These are phyloP conservation scores for Pangasius sanitwongsei DNA, from an alignment of 2,797 vertebrate genomes.

Conservation along the genomic window DNA sequence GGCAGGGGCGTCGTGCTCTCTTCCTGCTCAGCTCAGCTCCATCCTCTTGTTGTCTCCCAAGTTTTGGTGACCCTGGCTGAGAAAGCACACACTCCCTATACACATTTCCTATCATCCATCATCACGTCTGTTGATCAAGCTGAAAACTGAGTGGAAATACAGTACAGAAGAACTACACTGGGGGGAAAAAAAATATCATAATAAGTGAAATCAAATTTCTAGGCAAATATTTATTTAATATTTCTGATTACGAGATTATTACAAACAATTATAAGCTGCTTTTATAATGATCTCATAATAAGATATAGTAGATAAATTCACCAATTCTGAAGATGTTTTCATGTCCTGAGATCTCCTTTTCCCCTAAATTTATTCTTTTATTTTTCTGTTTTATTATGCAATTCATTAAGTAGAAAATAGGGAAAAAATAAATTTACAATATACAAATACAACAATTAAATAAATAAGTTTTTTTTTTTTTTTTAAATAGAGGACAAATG, in stretches of 20 bases:
- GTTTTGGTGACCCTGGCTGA: constrained; percentile 22
- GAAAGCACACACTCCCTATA: constrained; percentile 15
- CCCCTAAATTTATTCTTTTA: background rate
- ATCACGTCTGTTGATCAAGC: constrained; percentile 8
- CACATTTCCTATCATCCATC: constrained; percentile 8
- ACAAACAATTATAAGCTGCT: background rate
- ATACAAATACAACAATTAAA: background rate
- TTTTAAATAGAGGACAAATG: background rate
- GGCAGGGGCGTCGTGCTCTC: constrained; percentile 20
- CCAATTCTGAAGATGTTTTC: background rate
- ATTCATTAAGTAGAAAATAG: too few species aligned
- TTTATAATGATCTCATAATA: background rate
- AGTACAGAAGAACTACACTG: background rate
- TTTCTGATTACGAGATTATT: background rate
- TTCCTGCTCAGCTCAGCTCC: constrained; percentile 35
- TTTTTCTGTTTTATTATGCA: background rate
- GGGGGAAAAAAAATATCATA: background rate
- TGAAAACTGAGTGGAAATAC: background rate
- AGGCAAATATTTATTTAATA: background rate
- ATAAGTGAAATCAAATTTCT: background rate
- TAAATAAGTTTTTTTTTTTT: too few species aligned
- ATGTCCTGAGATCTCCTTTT: background rate
- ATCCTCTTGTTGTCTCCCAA: constrained; percentile 6
- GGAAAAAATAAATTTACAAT: background rate
- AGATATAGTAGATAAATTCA: background rate